Conservation (phyloP, 2,888 invertebrate genomes). For the Phyllotreta striolata region DNA sequence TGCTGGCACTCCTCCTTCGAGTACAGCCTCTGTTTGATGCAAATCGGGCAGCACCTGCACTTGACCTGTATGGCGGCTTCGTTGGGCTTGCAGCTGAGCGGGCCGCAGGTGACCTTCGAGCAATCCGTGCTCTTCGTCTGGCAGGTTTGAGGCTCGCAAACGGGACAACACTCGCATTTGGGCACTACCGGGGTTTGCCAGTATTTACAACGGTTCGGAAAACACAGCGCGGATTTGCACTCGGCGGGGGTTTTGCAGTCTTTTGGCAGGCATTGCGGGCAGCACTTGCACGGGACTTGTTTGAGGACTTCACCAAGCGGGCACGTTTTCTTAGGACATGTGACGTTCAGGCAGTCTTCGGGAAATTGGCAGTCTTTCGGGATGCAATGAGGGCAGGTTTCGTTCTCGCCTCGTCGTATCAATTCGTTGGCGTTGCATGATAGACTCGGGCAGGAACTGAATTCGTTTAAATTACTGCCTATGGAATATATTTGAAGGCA, state of each 20-base stretch:
- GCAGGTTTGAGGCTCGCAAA: not conserved
- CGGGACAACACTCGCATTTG: slow-evolving; percentile 3
- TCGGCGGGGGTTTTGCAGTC: not conserved
- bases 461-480: too few relatives aligned
- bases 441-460: too few relatives aligned
- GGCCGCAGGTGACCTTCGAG: not conserved
- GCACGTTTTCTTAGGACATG: not conserved
- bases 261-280: not conserved
- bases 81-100: not conserved
- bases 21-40: not conserved
- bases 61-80: not conserved
- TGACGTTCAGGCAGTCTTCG: not conserved
- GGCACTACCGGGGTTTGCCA: not conserved
- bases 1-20: not conserved
- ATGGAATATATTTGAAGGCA: too few relatives aligned
- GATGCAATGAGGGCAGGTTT: not conserved
- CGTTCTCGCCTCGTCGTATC: not conserved
- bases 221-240: not conserved
- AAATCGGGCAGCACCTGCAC: slow-evolving; percentile 2
- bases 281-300: not conserved
- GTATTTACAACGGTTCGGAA: not conserved
- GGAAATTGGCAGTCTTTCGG: not conserved
- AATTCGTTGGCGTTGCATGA: not conserved
- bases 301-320: not conserved
- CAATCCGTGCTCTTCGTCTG: not conserved